phyloP scores from a whole-genome alignment of 2,888 invertebrate genomes.

The Lissonota sp. region DNA sequence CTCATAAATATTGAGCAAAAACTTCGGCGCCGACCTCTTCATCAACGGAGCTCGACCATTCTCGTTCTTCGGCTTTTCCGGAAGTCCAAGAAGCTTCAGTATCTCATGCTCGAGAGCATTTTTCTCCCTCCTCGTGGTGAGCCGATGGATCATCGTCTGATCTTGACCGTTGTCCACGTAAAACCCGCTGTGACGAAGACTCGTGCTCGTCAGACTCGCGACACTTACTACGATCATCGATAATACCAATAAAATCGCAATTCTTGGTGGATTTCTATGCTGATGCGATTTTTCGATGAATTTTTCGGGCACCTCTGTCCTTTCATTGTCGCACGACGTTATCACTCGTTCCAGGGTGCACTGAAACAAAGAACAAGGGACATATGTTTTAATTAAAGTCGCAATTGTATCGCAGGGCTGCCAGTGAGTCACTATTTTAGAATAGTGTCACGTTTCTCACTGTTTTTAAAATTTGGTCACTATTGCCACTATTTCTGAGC shows the following conservation, averaged over 20 bases:
- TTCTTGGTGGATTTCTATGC: constrained; percentile 2
- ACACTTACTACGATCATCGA: background rate
- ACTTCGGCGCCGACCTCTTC: constrained; percentile 91
- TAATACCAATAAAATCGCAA: constrained; percentile 9
- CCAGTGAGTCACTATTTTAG: too few relatives aligned
- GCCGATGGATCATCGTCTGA: constrained; percentile 91
- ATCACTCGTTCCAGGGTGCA: background rate
- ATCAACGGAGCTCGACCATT: constrained; percentile 72
- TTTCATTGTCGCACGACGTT: background rate
- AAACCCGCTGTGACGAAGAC: constrained; percentile 84
- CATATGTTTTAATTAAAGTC: too few relatives aligned
- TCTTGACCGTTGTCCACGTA: constrained; percentile 93
- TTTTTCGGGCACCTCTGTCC: background rate
- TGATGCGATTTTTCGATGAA: background rate
- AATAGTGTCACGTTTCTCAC: too few relatives aligned
- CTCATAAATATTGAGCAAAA: constrained; percentile 93
- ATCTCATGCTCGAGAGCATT: constrained; percentile 93
- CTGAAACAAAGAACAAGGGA: background rate
- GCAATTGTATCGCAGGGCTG: too few relatives aligned
- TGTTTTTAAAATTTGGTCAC: too few relatives aligned
- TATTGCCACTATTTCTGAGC: too few relatives aligned
- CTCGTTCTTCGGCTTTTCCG: constrained; percentile 88
- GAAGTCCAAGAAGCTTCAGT: constrained; percentile 92
- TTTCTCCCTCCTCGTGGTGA: constrained; percentile 89
- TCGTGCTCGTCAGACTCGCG: background rate